Evolutionary conservation across 2,113 vertebrate species (phyloP), one percentile per base, ranked within the genome.

Genomic region (Malaclemys terrapin): DNA sequence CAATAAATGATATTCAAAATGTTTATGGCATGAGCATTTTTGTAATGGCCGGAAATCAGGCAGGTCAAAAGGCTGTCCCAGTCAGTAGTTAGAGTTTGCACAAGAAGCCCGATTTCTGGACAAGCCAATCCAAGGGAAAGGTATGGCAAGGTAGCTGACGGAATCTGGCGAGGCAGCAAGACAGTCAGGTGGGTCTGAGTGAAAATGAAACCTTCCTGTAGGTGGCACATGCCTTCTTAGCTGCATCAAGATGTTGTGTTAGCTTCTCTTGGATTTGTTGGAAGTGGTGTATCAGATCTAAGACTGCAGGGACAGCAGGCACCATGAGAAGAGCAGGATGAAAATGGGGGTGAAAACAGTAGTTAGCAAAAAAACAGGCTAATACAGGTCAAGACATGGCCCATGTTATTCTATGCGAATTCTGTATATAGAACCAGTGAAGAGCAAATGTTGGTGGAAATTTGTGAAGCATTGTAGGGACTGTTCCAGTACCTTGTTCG

Each of bases 1-100:
- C 81, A 72, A 29, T 20, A n/a, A 75, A 87, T 52, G n/a, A 80
- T 91, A 87, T 88, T 93, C 50, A 90, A 82, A 92, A 42, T 56
- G 27, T 82, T 12, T 69, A 56, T 20, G 78, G 76, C 27, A 78
- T 1, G 11, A 81, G n/a, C 53, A 92, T 38, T 9, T n/a, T 69
- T 69, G 35, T 19, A 10, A 69, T 20, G 35, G 13, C 62, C 7
- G 2, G 62, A 69, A n/a, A 17, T n/a, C 62, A 10, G 62, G 62
- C 8, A n/a, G 17, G 35, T 69, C 17, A 69, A 69, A 69, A 19
- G 17, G 17, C 7, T 69, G 17, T 69, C 35, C 16, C 31, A 69
- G 10, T n/a, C 62, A 69, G 35, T 69, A n/a, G 62, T 69, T n/a
- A 69, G 16, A 69, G 35, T 69, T 69, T 69, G 62, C 14, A n/a